Evolutionary conservation across 2,113 vertebrate species (phyloP).

Genomic region (Eudyptes chrysolophus): DNA sequence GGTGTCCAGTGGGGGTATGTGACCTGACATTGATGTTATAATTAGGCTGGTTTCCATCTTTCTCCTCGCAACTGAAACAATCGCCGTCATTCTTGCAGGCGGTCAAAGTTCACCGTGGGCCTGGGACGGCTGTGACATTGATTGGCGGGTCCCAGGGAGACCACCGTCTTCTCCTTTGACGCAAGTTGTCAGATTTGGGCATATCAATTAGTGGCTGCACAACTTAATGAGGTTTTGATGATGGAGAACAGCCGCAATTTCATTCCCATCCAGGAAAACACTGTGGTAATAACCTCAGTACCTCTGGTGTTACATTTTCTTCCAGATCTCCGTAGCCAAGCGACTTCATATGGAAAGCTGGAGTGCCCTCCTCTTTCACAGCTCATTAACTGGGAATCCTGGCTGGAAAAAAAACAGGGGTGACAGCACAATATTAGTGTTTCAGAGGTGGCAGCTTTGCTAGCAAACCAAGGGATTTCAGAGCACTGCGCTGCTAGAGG

Average conservation of each 20-base stretch:
- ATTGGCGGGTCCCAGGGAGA: not conserved
- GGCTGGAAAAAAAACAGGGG: not conserved
- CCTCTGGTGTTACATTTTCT: not conserved
- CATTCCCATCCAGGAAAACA: not conserved
- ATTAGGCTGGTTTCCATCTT: constrained; percentile 15
- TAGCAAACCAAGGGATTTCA: not conserved
- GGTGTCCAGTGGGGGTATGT: constrained; percentile 14
- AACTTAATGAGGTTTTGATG: constrained; percentile 65
- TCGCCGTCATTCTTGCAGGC: constrained; percentile 18
- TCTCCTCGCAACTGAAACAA: constrained; percentile 8
- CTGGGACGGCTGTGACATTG: not conserved
- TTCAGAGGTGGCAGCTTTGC: not conserved
- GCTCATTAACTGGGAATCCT: not conserved
- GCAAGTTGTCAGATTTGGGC: not conserved
- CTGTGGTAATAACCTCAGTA: not conserved
- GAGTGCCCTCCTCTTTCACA: not conserved
- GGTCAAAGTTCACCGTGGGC: constrained; percentile 41
- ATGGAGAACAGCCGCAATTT: not conserved
- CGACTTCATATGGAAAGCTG: rapidly evolving
- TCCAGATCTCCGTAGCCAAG: not conserved
- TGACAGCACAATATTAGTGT: not conserved
- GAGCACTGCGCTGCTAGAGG: not conserved
- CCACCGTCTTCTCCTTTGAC: not conserved
- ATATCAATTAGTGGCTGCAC: constrained; percentile 19
- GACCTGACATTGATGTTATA: constrained; percentile 57